Conservation (phyloP, 2,888 invertebrate genomes). For the Tachina lurida region DNA sequence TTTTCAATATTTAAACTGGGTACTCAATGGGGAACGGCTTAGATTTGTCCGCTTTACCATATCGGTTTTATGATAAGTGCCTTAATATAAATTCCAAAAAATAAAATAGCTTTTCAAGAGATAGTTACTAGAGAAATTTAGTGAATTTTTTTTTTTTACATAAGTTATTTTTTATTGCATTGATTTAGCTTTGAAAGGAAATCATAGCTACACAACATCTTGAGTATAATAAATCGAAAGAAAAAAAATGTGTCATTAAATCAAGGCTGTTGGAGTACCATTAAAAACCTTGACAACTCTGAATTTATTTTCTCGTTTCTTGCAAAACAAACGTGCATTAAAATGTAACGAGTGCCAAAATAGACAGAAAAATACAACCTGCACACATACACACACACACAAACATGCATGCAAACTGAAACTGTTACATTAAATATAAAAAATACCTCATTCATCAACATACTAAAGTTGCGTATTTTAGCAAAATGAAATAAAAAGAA, state of each 20-base stretch:
- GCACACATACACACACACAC: slow-evolving; percentile 3
- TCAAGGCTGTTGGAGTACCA: slow-evolving; percentile 64
- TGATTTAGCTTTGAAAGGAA: slow-evolving; percentile 26
- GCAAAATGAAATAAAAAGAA: neutral
- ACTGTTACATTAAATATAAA: slow-evolving; percentile 48
- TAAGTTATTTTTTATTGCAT: slow-evolving; percentile 15
- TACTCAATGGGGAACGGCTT: no score
- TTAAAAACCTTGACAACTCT: slow-evolving; percentile 66
- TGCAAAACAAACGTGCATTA: slow-evolving; percentile 28
- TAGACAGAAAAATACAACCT: slow-evolving; percentile 20
- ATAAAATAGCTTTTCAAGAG: neutral
- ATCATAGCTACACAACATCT: slow-evolving; percentile 22
- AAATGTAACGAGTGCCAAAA: slow-evolving; percentile 54
- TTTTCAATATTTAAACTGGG: no score
- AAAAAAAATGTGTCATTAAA: slow-evolving; percentile 61
- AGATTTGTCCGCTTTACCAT: no score
- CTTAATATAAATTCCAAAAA: neutral
- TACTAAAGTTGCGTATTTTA: slow-evolving; percentile 32
- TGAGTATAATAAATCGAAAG: neutral
- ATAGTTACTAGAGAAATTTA: neutral
- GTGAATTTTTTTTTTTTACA: neutral
- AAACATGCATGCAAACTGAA: neutral
- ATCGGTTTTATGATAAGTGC: no score
- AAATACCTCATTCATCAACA: slow-evolving; percentile 68
- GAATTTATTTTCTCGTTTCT: slow-evolving; percentile 47